A percentile compares a stretch with the other conserved stretches of the same genome.
Evolutionary conservation across 2,113 vertebrate species (phyloP).

Genomic region (Zosterops japonicus): DNA sequence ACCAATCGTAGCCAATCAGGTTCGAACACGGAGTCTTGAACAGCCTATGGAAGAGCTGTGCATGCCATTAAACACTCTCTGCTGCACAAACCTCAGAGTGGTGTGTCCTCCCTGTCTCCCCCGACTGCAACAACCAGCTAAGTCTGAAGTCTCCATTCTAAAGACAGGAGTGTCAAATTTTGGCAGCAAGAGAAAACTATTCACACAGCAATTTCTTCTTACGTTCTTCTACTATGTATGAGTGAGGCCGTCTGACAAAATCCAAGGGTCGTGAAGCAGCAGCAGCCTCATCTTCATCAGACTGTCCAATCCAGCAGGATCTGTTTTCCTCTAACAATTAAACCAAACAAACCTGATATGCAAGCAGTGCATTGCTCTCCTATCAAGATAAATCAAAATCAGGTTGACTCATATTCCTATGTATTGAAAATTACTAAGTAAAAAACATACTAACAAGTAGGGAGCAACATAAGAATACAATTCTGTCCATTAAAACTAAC

Average conservation of each 20-base stretch:
- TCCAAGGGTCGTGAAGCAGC: not conserved
- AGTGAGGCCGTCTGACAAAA: not conserved
- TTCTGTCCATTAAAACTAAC: not conserved
- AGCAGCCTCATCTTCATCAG: not conserved
- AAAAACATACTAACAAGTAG: not conserved
- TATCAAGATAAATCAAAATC: not conserved
- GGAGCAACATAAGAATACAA: not conserved
- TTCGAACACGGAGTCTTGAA: not conserved
- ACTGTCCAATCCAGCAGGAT: fast-evolving
- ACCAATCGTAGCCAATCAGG: not conserved
- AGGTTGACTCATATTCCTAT: not conserved
- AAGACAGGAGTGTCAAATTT: not conserved
- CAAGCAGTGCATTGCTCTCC: not conserved
- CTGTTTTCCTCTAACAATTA: not conserved
- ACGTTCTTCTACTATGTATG: not conserved
- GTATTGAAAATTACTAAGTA: not conserved
- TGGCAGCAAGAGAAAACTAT: not conserved
- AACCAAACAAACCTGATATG: not conserved
- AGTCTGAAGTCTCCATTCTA: not conserved
- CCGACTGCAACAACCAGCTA: not conserved
- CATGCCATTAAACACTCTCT: not conserved
- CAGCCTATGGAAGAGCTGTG: not conserved
- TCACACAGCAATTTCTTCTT: not conserved
- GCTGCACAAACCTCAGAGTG: not conserved
- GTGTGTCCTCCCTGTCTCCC: not conserved